Evolutionary conservation across 2,797 vertebrate genomes (phyloP).

Genomic region (Hephaestus fuliginosus): DNA sequence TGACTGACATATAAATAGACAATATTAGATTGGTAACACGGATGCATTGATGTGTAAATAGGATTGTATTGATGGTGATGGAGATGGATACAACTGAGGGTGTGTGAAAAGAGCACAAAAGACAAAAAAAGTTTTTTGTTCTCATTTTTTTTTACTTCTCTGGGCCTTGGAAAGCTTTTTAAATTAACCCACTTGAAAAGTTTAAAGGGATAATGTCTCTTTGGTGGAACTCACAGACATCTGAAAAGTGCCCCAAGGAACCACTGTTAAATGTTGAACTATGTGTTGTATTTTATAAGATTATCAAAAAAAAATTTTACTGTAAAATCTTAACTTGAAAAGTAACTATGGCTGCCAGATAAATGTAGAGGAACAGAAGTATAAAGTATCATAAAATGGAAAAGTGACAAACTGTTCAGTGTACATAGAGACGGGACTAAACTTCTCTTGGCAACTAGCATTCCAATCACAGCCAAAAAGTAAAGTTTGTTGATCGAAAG

Average conservation of each 20-base stretch:
- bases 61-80: not conserved
- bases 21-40: not conserved
- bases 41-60: not conserved
- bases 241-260: not conserved
- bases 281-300: not conserved
- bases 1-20: not conserved
- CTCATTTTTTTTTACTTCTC: not conserved
- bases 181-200: not conserved
- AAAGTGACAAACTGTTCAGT: not conserved
- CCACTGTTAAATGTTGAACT: not conserved
- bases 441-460: not conserved
- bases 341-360: not conserved
- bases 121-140: not conserved
- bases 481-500: not conserved
- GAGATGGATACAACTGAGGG: not conserved
- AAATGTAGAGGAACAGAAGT: not conserved
- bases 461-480: constrained; percentile 4
- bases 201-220: not conserved
- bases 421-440: not conserved
- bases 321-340: not conserved
- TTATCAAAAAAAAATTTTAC: too few species aligned
- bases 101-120: not conserved
- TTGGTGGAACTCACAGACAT: not conserved
- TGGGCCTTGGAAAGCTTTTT: not conserved
- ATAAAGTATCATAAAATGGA: not conserved